These are phyloP conservation scores for Matsumyia berberina DNA, from an alignment of 2,888 invertebrate species.

Conservation along the genomic window DNA sequence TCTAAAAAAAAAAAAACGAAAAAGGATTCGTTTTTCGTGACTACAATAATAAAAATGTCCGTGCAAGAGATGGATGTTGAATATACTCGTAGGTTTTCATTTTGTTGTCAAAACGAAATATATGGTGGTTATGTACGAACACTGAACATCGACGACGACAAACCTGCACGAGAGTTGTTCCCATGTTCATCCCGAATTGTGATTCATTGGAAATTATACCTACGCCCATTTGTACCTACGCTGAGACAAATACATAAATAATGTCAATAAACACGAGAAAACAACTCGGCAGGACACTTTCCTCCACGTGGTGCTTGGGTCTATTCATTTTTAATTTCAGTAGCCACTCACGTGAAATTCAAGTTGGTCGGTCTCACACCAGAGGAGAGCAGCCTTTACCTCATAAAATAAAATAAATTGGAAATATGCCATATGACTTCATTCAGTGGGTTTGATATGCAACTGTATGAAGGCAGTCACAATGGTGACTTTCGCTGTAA, in stretches of 20 bases:
- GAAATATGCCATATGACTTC: slow-evolving; percentile 12
- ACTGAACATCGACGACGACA: too few relatives aligned
- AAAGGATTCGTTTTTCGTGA: slow-evolving; percentile 54
- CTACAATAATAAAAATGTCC: slow-evolving; percentile 54
- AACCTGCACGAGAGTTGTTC: too few relatives aligned
- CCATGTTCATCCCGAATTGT: too few relatives aligned
- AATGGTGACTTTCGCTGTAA: too few relatives aligned
- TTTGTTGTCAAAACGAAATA: too few relatives aligned
- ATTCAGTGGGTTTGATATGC: background rate
- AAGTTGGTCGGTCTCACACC: slow-evolving; percentile 2
- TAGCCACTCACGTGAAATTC: background rate
- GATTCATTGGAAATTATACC: background rate
- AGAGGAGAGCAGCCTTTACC: background rate
- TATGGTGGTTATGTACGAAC: too few relatives aligned
- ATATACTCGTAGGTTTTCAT: background rate
- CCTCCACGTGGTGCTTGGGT: slow-evolving; percentile 20
- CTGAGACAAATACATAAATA: slow-evolving; percentile 34
- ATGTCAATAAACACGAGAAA: slow-evolving; percentile 11
- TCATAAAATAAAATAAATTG: background rate
- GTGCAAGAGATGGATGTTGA: slow-evolving; percentile 3
- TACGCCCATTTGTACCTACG: slow-evolving; percentile 2
- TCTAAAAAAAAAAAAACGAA: slow-evolving; percentile 9
- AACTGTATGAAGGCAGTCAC: too few relatives aligned
- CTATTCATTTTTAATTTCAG: background rate
- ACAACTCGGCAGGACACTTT: slow-evolving; percentile 17